Evolutionary conservation across 1,140 invertebrate genomes (phyloP).

Genomic region (Caenorhabditis tropicalis): DNA sequence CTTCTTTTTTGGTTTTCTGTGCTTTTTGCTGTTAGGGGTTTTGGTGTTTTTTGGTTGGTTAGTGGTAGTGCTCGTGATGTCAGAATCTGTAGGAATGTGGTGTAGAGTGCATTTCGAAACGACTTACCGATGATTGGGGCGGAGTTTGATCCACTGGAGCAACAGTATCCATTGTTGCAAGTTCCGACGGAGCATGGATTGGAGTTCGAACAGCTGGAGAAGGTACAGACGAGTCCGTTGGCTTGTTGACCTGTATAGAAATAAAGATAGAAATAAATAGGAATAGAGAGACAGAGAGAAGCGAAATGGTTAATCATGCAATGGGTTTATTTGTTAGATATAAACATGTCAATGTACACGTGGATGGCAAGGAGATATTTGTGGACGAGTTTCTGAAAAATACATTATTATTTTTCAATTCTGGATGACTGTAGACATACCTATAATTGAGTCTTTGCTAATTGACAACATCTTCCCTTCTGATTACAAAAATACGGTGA

Average conservation of each 20-base stretch:
- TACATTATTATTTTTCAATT: neutral
- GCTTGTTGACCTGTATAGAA: constrained; percentile 40
- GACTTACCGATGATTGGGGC: constrained; percentile 45
- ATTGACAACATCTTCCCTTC: constrained; percentile 46
- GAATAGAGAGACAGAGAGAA: neutral
- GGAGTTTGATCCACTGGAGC: constrained; percentile 51
- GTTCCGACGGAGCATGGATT: constrained; percentile 66
- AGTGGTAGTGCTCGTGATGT: constrained; percentile 39
- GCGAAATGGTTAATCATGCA: constrained; percentile 8
- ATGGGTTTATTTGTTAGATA: constrained; percentile 11
- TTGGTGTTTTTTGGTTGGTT: constrained; percentile 20
- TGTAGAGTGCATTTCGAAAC: neutral
- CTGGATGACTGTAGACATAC: neutral
- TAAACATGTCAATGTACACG: constrained; percentile 13
- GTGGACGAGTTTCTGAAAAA: neutral
- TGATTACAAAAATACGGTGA: constrained; percentile 54
- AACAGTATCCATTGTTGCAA: constrained; percentile 71
- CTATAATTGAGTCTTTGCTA: neutral
- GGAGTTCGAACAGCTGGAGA: constrained; percentile 60
- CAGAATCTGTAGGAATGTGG: constrained; percentile 16
- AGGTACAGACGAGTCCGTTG: constrained; percentile 68
- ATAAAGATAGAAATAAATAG: neutral
- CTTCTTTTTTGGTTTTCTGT: constrained; percentile 22
- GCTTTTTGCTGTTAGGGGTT: constrained; percentile 18
- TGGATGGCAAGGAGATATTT: neutral